A percentile compares a stretch with the other conserved stretches of the same genome.
Conservation (phyloP, 1,140 invertebrate genomes). For the Aphis gossypii region DNA sequence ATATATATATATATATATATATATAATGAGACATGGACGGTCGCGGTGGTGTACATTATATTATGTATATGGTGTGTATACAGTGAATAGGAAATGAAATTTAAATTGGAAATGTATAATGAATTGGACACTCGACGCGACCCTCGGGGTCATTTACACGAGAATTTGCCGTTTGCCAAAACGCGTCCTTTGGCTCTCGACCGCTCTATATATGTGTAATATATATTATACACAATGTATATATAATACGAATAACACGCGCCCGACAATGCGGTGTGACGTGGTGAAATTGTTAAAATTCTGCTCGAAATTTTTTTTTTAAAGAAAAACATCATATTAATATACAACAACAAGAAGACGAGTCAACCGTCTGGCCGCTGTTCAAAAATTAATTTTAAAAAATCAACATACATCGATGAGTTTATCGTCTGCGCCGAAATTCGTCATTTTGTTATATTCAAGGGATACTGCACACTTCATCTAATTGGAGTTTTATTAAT, state of each 20-base stretch:
- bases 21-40: background rate
- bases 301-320: background rate
- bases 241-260: background rate
- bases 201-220: background rate
- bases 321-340: conserved; percentile 3
- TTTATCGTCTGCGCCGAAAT: background rate
- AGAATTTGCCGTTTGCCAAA: conserved; percentile 17
- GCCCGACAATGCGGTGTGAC: background rate
- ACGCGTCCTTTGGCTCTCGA: conserved; percentile 21
- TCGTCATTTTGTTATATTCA: background rate
- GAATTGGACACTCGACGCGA: conserved; percentile 21
- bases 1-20: too few relatives aligned
- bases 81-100: conserved; percentile 29
- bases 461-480: background rate
- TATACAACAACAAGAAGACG: background rate
- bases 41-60: background rate
- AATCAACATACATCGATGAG: background rate
- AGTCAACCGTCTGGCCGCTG: background rate
- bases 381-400: conserved; percentile 22
- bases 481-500: conserved; percentile 25
- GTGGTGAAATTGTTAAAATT: background rate
- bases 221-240: background rate
- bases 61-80: background rate
- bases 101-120: conserved; percentile 38
- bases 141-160: conserved; percentile 24